Evolutionary conservation across 1,140 invertebrate genomes (phyloP).

Genomic region (Andrena cerasifolii): DNA sequence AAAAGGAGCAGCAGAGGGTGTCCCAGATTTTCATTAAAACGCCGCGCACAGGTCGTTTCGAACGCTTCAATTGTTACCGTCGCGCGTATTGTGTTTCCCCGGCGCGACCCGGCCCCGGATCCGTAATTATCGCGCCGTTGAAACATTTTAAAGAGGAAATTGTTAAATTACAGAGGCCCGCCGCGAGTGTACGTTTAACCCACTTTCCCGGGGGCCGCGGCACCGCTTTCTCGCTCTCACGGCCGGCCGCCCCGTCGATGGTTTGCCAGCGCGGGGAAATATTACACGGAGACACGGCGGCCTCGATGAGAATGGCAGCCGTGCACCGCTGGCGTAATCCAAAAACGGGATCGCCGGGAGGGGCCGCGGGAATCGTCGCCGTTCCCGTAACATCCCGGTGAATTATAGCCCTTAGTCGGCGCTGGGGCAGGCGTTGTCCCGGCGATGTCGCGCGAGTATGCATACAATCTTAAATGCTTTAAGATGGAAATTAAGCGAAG

Average conservation of each 20-base stretch:
- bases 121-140: conserved; percentile 34
- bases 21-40: conserved; percentile 26
- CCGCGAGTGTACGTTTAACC: conserved; percentile 36
- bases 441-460: conserved; percentile 16
- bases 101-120: not conserved
- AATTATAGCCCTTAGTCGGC: conserved; percentile 16
- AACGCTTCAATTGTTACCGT: conserved; percentile 17
- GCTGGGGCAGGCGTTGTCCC: conserved; percentile 1
- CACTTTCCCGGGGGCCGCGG: conserved; percentile 7
- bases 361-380: too few relatives aligned
- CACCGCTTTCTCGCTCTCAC: not conserved
- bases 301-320: too few relatives aligned
- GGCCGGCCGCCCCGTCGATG: not conserved
- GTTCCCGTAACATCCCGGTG: conserved; percentile 27
- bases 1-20: not conserved
- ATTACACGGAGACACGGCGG: not conserved
- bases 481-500: conserved; percentile 59
- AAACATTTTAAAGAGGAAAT: conserved; percentile 47
- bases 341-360: too few relatives aligned
- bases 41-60: conserved; percentile 11
- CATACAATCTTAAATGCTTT: conserved; percentile 51
- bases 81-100: conserved; percentile 6
- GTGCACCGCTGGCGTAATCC: too few relatives aligned
- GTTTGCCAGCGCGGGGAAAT: not conserved
- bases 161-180: conserved; percentile 40